These are phyloP conservation scores for Sympetrum striolatum DNA, from an alignment of 2,888 invertebrate genomes.

Conservation along the genomic window DNA sequence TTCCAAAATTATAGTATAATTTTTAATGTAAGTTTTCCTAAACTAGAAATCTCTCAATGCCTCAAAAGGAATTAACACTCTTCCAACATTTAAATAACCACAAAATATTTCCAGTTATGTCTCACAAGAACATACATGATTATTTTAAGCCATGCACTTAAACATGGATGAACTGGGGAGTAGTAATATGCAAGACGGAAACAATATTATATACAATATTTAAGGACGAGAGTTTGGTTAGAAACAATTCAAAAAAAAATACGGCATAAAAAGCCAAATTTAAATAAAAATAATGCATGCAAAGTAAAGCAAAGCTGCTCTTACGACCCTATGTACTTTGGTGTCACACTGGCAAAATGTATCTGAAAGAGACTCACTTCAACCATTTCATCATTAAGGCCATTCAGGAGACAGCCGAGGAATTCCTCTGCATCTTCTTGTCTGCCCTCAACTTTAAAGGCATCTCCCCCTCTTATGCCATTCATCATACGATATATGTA, in stretches of 20 bases:
- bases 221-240: too few relatives aligned
- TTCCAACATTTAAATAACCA: too few relatives aligned
- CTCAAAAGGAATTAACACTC: too few relatives aligned
- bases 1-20: too few relatives aligned
- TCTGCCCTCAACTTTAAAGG: conserved; percentile 76
- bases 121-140: too few relatives aligned
- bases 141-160: too few relatives aligned
- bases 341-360: neutral
- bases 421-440: conserved; percentile 99
- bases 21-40: too few relatives aligned
- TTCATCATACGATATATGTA: conserved; percentile 85
- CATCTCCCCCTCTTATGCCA: conserved; percentile 71
- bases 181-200: too few relatives aligned
- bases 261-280: neutral
- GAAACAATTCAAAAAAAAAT: neutral
- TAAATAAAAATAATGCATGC: neutral
- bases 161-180: too few relatives aligned
- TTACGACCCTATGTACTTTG: neutral
- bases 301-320: neutral
- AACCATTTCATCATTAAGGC: conserved; percentile 95
- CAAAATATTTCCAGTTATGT: too few relatives aligned
- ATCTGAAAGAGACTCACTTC: conserved; percentile 66
- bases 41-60: too few relatives aligned
- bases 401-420: conserved; percentile 89
- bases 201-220: too few relatives aligned